Evolutionary conservation across 1,140 invertebrate species (phyloP), one percentile per base, ranked within the genome.

Genomic region (Maniola jurtina): DNA sequence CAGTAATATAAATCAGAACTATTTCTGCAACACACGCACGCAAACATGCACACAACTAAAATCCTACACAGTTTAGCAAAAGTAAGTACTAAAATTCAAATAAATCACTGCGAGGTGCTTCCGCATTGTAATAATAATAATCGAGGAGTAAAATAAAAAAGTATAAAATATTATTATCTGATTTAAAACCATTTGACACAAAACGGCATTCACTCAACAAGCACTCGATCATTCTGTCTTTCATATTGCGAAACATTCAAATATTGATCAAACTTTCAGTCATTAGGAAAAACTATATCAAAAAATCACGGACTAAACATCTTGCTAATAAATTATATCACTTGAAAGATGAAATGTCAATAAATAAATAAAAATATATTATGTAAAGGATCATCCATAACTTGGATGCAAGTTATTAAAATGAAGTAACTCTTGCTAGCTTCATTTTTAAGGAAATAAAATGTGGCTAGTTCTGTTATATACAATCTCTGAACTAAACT

Each of bases 1-100:
- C 88, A 90, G 86, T 81, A 82, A 84, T 75, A 72, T 76, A 84
- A 85, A 82, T 79, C 70, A 75, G 73, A 79, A 72, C 72, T 76
- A 68, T 68, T 65, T 73, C 71, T 68, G 36, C 70, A 76, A 64
- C 66, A 71, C 68, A 77, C 64, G 75, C 82, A 84, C 75, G 68
- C 79, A 77, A 14, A 70, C 71, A 70, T 70, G 70, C 75, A 75
- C 70, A 72, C 75, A 73, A 73, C 71, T 65, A 70, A 64, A 59
- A 42, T 42, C 61, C 56, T 59, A 70, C 50, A 56, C 48, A 61
- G 35, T 52, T 64, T 63, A 62, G 47, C 48, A 61, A 59, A 70
- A n/a, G 48, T 73, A 73, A 73, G 71, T 73, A 73, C 71, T 73
- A 70, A 66, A 63, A 48, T 57, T 63, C 34, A 70, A 64, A 56